Evolutionary conservation across 2,888 invertebrate genomes (phyloP).

Genomic region (Uropetala carovei): DNA sequence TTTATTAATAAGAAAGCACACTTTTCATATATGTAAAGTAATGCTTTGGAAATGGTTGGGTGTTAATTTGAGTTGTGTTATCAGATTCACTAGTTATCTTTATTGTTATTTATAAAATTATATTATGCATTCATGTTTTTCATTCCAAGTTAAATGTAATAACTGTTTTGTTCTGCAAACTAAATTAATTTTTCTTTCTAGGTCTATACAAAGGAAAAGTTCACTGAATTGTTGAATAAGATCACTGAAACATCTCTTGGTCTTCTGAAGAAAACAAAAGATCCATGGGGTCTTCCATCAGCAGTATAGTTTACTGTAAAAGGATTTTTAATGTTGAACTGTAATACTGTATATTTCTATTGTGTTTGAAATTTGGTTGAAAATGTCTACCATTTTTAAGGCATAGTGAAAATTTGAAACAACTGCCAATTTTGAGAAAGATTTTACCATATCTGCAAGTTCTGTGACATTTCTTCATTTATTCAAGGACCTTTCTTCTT

Average conservation of each 20-base stretch:
- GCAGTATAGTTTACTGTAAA: background rate
- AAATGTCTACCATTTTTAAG: background rate
- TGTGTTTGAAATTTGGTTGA: background rate
- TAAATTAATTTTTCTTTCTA: slow-evolving; percentile 51
- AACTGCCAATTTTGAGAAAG: background rate
- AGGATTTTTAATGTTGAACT: background rate
- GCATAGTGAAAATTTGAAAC: too few relatives aligned
- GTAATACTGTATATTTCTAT: background rate
- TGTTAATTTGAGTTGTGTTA: too few relatives aligned
- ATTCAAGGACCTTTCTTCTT: background rate
- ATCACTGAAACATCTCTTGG: slow-evolving; percentile 87
- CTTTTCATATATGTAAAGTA: too few relatives aligned
- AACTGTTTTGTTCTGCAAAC: background rate
- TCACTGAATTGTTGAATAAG: slow-evolving; percentile 86
- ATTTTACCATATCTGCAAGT: background rate
- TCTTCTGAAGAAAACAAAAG: slow-evolving; percentile 85
- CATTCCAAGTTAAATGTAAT: too few relatives aligned
- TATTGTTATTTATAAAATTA: too few relatives aligned
- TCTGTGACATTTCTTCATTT: too few relatives aligned
- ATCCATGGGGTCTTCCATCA: slow-evolving; percentile 86
- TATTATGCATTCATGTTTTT: too few relatives aligned
- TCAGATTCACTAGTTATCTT: too few relatives aligned
- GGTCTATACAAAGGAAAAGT: slow-evolving; percentile 83
- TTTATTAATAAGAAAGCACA: too few relatives aligned
- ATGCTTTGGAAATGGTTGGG: too few relatives aligned